phyloP scores from a whole-genome alignment of 2,797 vertebrate species.

The Buceros bicornis region DNA sequence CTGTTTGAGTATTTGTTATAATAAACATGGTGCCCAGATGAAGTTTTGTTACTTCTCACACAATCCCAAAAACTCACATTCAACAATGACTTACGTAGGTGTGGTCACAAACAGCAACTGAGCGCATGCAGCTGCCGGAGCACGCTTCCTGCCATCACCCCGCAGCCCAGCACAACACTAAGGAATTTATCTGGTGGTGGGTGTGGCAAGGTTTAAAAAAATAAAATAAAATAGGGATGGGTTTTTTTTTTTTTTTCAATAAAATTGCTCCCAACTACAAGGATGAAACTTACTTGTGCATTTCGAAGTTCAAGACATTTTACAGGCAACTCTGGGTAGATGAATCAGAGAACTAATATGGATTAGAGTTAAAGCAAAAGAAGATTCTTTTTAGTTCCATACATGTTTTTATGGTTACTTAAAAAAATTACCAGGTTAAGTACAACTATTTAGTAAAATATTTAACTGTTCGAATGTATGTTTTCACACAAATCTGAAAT shows the following conservation, averaged over 20 bases:
- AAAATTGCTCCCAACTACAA: not conserved
- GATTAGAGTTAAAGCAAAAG: not conserved
- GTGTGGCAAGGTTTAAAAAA: not conserved
- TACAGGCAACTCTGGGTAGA: not conserved
- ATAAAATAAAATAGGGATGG: too few species aligned
- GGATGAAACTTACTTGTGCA: not conserved
- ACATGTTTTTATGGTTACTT: constrained; percentile 2
- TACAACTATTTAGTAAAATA: constrained; percentile 17
- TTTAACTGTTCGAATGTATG: constrained; percentile 16
- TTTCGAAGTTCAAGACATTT: not conserved
- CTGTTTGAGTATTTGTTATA: not conserved
- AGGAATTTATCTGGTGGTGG: constrained; percentile 18
- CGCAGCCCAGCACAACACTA: not conserved
- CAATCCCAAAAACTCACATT: not conserved
- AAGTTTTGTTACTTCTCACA: not conserved
- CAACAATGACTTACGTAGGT: not conserved
- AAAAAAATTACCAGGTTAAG: constrained; percentile 30
- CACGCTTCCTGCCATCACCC: not conserved
- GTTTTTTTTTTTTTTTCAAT: not conserved
- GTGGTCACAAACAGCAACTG: constrained; percentile 13
- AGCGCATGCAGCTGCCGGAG: constrained; percentile 15
- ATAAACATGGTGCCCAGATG: not conserved
- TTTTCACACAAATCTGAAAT: not conserved
- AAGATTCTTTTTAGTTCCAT: not conserved
- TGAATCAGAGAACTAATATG: not conserved